Conservation (phyloP, 2,888 invertebrate species). For the Shargacucullia verbasci region DNA sequence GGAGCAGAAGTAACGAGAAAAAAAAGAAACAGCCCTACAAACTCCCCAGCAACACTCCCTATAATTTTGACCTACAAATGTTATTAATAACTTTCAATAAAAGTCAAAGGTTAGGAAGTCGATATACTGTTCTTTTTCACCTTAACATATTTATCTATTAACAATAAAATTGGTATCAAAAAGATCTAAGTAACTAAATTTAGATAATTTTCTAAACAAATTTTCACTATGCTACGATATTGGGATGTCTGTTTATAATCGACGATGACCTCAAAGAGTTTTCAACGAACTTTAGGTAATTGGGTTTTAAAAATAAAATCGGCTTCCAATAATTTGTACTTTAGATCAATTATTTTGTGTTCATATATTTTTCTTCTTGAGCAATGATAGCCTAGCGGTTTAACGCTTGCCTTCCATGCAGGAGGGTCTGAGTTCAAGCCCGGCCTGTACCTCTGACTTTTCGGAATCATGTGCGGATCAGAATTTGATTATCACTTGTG, state of each 20-base stretch:
- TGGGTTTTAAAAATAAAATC: slow-evolving; percentile 8
- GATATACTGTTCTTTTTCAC: slow-evolving; percentile 9
- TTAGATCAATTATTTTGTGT: too few relatives aligned
- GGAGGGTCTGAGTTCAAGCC: too few relatives aligned
- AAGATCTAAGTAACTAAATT: slow-evolving; percentile 20
- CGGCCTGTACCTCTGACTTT: too few relatives aligned
- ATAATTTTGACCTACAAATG: too few relatives aligned
- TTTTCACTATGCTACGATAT: slow-evolving; percentile 19
- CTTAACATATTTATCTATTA: neutral
- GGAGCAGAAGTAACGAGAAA: too few relatives aligned
- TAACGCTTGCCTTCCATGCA: too few relatives aligned
- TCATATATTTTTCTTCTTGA: too few relatives aligned
- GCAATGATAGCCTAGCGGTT: too few relatives aligned
- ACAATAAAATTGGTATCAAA: neutral
- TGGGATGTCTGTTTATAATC: neutral
- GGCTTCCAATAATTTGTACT: neutral
- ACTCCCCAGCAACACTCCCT: too few relatives aligned
- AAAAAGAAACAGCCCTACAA: too few relatives aligned
- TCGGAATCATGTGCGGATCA: too few relatives aligned
- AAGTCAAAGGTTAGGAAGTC: slow-evolving; percentile 4
- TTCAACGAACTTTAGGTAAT: neutral
- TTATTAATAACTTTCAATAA: neutral
- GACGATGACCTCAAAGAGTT: slow-evolving; percentile 8
- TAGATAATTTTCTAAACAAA: slow-evolving; percentile 17
- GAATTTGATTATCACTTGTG: too few relatives aligned